These are phyloP conservation scores for Chironomus riparius DNA, from an alignment of 2,888 invertebrate species.

Conservation along the genomic window DNA sequence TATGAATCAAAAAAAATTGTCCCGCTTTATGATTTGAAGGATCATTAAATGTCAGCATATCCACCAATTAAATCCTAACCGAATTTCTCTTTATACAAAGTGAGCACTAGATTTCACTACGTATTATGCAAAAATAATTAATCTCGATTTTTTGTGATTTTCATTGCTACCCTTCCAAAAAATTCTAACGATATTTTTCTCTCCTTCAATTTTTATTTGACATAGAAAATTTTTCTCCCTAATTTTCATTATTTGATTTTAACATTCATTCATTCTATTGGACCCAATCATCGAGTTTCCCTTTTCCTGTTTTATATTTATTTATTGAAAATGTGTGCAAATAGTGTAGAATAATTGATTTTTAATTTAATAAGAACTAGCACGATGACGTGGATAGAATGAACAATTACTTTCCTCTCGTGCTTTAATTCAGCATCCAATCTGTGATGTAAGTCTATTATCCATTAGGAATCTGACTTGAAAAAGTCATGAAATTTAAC, in stretches of 20 bases:
- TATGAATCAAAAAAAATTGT: neutral
- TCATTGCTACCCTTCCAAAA: neutral
- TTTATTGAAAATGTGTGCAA: neutral
- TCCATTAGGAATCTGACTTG: neutral
- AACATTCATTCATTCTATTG: neutral
- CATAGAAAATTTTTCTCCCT: too few relatives aligned
- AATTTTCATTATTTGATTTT: too few relatives aligned
- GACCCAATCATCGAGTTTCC: conserved; percentile 19
- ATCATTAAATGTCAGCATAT: neutral
- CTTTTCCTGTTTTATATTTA: neutral
- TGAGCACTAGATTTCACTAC: neutral
- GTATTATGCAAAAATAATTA: neutral
- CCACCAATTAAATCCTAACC: neutral
- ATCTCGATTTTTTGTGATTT: neutral
- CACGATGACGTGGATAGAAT: conserved; percentile 11
- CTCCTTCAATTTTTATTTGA: neutral
- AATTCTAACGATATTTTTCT: too few relatives aligned
- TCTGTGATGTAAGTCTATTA: neutral
- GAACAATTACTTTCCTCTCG: neutral
- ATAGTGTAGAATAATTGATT: conserved; percentile 14
- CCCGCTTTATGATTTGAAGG: conserved; percentile 2
- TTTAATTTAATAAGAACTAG: neutral
- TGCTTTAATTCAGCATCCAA: neutral
- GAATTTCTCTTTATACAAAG: neutral
- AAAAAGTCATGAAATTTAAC: neutral